A percentile compares a stretch with the other conserved stretches of the same genome.
These are phyloP conservation scores for Mirounga angustirostris DNA, from an alignment of 2,113 vertebrate genomes.

Conservation along the genomic window DNA sequence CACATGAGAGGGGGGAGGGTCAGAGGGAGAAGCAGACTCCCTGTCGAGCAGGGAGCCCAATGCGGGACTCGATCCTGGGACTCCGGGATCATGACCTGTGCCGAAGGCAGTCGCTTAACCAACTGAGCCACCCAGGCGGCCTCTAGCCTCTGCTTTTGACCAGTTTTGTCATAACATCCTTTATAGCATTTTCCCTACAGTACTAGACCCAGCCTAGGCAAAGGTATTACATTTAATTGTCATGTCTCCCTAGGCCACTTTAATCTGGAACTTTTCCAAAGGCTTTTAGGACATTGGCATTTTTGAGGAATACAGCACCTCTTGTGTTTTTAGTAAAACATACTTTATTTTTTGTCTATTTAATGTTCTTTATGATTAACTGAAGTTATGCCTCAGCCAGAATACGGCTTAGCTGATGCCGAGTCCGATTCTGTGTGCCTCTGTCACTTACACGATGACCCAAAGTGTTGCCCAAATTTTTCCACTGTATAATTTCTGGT, in stretches of 20 bases:
- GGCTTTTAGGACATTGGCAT: not conserved
- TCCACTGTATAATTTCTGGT: not conserved
- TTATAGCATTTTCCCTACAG: not conserved
- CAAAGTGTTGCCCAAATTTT: not conserved
- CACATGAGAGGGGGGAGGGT: too few species aligned
- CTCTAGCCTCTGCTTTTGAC: not conserved
- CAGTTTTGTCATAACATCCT: not conserved
- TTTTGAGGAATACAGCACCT: not conserved
- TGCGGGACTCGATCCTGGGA: too few species aligned
- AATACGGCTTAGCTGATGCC: accelerated
- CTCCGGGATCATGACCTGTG: too few species aligned
- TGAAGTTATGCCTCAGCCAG: not conserved
- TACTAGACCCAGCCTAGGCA: not conserved
- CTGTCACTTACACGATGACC: too few species aligned
- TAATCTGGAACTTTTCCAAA: not conserved
- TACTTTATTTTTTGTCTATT: not conserved
- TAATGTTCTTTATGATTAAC: not conserved
- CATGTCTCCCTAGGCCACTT: not conserved
- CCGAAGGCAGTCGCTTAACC: too few species aligned
- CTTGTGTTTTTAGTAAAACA: not conserved
- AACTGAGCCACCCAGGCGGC: too few species aligned
- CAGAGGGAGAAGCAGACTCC: too few species aligned
- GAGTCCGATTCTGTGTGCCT: accelerated
- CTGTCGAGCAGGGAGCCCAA: too few species aligned
- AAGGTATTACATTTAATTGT: not conserved